phyloP scores from a whole-genome alignment of 2,113 vertebrate species.

The Sprattus sprattus region DNA sequence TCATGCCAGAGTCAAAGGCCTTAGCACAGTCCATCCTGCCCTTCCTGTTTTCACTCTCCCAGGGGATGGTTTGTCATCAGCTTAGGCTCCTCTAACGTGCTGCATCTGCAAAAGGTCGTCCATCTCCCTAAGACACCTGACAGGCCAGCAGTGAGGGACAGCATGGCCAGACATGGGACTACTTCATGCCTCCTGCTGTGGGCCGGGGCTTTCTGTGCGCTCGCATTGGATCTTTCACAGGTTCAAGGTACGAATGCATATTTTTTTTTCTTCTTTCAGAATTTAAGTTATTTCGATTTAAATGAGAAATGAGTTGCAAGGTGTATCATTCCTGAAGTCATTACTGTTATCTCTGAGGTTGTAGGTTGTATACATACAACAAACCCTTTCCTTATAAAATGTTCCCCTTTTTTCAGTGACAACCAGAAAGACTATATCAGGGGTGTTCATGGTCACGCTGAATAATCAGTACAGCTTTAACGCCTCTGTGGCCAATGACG shows the following conservation, averaged over 20 bases:
- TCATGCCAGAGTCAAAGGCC: conserved; percentile 41
- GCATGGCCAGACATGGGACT: conserved; percentile 48
- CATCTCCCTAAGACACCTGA: neutral
- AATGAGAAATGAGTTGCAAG: neutral
- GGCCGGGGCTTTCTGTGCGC: conserved; percentile 22
- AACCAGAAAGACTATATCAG: conserved; percentile 29
- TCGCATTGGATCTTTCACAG: neutral
- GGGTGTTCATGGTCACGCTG: conserved; percentile 59
- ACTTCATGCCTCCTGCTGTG: conserved; percentile 22
- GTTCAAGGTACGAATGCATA: neutral
- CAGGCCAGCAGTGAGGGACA: neutral
- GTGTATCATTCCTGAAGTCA: neutral
- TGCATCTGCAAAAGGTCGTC: conserved; percentile 3
- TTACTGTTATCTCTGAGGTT: neutral
- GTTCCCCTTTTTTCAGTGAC: neutral
- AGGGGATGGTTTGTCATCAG: neutral
- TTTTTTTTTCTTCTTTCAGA: neutral
- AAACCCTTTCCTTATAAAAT: neutral
- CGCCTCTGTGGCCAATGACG: conserved; percentile 48
- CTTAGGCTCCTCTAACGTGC: neutral
- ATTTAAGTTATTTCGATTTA: neutral
- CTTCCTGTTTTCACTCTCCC: conserved; percentile 61
- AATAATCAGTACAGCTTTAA: conserved; percentile 58
- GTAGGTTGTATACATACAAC: neutral
- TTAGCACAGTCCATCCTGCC: conserved; percentile 57